Conservation (phyloP, 2,113 vertebrate genomes). For the Urocitellus parryii region DNA sequence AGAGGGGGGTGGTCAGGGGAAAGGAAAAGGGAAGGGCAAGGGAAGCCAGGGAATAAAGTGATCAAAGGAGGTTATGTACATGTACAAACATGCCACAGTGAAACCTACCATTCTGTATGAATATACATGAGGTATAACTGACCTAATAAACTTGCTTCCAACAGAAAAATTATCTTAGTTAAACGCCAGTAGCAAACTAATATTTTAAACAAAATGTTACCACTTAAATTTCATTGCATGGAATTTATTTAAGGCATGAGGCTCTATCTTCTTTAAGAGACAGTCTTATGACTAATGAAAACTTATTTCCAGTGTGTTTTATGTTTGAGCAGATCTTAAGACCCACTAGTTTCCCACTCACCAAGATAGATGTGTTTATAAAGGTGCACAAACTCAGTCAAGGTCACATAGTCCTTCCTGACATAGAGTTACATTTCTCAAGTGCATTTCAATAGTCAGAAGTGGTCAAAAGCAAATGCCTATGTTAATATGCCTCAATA, state of each 20-base stretch:
- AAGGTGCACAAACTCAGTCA: neutral
- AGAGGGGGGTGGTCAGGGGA: no score
- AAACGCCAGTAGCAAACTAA: neutral
- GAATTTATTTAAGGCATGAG: neutral
- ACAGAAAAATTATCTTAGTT: neutral
- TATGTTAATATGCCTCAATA: neutral
- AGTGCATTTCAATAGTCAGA: neutral
- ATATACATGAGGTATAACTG: no score
- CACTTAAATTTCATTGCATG: neutral
- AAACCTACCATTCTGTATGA: no score
- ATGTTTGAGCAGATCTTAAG: neutral
- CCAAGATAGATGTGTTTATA: neutral
- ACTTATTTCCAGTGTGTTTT: neutral
- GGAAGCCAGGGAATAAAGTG: no score
- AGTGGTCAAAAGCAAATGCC: neutral
- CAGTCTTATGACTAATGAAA: neutral
- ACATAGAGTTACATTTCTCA: neutral
- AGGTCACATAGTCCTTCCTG: neutral
- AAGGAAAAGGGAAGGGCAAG: no score
- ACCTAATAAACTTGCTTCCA: no score
- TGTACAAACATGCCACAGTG: no score
- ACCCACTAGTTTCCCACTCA: neutral
- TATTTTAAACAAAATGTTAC: neutral
- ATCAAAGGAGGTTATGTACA: no score
- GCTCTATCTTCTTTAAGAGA: conserved; percentile 16